phyloP scores from a whole-genome alignment of 2,113 vertebrate genomes.

The Chaetodon auriga region DNA sequence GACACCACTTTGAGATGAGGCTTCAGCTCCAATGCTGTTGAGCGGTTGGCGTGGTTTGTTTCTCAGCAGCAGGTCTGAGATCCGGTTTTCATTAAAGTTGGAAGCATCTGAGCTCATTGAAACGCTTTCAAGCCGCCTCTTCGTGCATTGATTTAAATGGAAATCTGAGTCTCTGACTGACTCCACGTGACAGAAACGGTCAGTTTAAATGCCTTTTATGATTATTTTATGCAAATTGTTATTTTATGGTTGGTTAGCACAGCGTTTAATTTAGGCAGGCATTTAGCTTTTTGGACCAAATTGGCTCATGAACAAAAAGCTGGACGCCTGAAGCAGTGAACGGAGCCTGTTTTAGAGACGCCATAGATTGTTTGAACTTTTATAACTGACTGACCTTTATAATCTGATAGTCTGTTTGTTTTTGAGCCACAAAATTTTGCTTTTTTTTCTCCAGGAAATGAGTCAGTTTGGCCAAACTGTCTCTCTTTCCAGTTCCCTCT shows the following conservation, averaged over 20 bases:
- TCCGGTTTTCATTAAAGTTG: neutral
- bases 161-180: neutral
- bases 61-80: neutral
- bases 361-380: conserved; percentile 46
- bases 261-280: conserved; percentile 2
- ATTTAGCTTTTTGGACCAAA: conserved; percentile 16
- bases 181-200: neutral
- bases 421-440: conserved; percentile 11
- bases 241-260: neutral
- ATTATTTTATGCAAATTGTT: conserved; percentile 24
- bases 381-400: conserved; percentile 37
- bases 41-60: neutral
- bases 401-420: conserved; percentile 4
- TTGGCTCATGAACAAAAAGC: conserved; percentile 28
- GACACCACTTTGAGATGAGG: neutral
- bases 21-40: neutral
- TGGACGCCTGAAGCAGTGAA: neutral
- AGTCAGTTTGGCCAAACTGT: conserved; percentile 10
- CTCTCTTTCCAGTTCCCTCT: neutral
- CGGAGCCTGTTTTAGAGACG: conserved; percentile 12
- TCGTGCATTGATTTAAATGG: neutral
- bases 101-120: too few relatives aligned
- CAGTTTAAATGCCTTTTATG: conserved; percentile 3
- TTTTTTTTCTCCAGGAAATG: neutral
- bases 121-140: neutral